A percentile compares a stretch with the other conserved stretches of the same genome.
Conservation (phyloP, 2,888 invertebrate species). For the Toxonevra muliebris region DNA sequence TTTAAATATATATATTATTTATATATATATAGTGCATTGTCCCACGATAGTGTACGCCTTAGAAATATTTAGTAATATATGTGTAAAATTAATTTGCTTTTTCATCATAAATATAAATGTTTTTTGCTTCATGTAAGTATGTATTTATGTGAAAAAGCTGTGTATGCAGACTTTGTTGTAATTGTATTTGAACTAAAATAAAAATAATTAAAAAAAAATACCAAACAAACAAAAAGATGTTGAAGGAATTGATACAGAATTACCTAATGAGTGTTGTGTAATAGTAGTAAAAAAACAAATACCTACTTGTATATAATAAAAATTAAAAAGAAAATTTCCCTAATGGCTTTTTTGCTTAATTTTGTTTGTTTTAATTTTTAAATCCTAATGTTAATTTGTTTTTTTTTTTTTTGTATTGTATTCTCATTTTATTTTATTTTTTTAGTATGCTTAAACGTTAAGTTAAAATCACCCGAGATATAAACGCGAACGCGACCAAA, state of each 20-base stretch:
- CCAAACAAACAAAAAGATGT: constrained; percentile 19
- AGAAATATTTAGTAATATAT: not conserved
- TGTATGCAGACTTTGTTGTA: constrained; percentile 41
- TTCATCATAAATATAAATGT: constrained; percentile 5
- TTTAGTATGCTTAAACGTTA: constrained; percentile 54
- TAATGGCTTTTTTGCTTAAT: constrained; percentile 33
- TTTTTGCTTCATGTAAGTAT: not conserved
- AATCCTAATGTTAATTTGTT: constrained; percentile 40
- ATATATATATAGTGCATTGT: too few relatives aligned
- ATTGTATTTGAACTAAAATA: constrained; percentile 9
- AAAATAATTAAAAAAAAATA: constrained; percentile 16
- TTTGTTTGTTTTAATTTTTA: constrained; percentile 35
- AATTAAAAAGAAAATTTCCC: constrained; percentile 29
- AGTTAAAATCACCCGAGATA: constrained; percentile 66
- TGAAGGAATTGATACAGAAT: constrained; percentile 17
- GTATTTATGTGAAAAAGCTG: constrained; percentile 28
- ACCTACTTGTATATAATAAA: constrained; percentile 16
- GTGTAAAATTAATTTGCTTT: constrained; percentile 1
- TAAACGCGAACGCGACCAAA: constrained; percentile 66
- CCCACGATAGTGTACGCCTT: too few relatives aligned
- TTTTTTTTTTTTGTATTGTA: constrained; percentile 30
- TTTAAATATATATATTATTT: too few relatives aligned
- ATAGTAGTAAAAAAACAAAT: constrained; percentile 18
- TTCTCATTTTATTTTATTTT: constrained; percentile 31
- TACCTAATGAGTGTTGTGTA: constrained; percentile 36